Conservation (phyloP, 2,888 invertebrate species). For the Himalopsyche tibetana region DNA sequence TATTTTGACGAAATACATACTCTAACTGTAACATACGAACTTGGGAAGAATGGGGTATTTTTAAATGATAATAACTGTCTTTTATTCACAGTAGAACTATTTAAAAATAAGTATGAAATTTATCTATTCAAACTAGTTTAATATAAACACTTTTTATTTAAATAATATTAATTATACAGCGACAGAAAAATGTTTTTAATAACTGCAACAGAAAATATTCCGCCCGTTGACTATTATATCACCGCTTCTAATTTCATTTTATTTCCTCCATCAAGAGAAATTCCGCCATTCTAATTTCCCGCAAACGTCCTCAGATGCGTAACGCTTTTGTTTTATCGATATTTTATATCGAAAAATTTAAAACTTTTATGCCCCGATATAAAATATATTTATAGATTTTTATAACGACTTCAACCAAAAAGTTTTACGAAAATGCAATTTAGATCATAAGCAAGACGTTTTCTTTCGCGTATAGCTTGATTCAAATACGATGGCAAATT, state of each 20-base stretch:
- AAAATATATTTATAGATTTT: conserved; percentile 20
- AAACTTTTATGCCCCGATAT: conserved; percentile 12
- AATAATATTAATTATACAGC: no score
- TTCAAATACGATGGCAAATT: no score
- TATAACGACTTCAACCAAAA: conserved; percentile 15
- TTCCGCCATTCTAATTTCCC: conserved; percentile 54
- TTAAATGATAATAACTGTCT: no score
- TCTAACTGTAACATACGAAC: no score
- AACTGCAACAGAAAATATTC: conserved; percentile 7
- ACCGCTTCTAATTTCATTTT: conserved; percentile 56
- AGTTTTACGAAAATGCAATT: not conserved
- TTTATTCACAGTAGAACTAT: no score
- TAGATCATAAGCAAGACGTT: conserved; percentile 5
- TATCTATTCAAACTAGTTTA: no score
- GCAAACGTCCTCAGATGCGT: conserved; percentile 44
- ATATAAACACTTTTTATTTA: no score
- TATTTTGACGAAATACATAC: no score
- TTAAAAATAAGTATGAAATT: no score
- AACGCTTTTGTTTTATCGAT: conserved; percentile 42
- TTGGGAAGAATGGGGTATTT: no score
- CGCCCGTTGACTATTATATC: conserved; percentile 38
- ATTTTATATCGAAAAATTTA: conserved; percentile 16
- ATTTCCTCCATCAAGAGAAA: conserved; percentile 57
- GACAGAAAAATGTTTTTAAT: not conserved
- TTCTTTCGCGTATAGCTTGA: no score